A percentile compares a stretch with the other conserved stretches of the same genome.
Evolutionary conservation across 2,797 vertebrate species (phyloP).

Genomic region (Eutrigla gurnardus): DNA sequence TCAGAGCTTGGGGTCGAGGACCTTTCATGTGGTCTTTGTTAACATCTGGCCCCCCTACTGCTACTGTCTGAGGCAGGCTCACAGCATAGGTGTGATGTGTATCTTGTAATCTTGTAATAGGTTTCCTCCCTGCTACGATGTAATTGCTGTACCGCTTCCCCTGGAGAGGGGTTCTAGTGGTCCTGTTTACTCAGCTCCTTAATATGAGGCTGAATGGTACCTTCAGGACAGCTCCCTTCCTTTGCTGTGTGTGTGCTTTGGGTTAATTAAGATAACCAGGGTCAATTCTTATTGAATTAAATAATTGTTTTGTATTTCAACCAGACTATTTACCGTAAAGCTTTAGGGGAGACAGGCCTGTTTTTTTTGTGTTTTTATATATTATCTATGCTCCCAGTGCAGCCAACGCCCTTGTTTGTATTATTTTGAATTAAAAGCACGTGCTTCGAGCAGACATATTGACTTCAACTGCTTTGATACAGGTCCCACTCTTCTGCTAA

Average conservation of each 20-base stretch:
- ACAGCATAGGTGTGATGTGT: neutral
- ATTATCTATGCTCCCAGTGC: neutral
- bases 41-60: neutral
- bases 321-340: neutral
- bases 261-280: neutral
- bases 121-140: neutral
- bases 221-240: neutral
- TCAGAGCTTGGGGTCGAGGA: neutral
- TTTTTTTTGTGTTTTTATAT: neutral
- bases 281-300: neutral
- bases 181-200: neutral
- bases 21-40: neutral
- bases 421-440: neutral
- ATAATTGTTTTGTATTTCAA: conserved; percentile 6
- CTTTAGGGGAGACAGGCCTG: neutral
- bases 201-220: conserved; percentile 10
- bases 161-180: neutral
- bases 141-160: neutral
- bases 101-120: neutral
- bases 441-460: neutral
- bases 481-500: conserved; percentile 93
- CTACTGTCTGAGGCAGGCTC: neutral
- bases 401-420: neutral
- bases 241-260: conserved; percentile 1
- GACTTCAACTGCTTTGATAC: conserved; percentile 14